A percentile compares a stretch with the other conserved stretches of the same genome.
Evolutionary conservation across 2,888 invertebrate genomes (phyloP).

Genomic region (Coremacera marginata): DNA sequence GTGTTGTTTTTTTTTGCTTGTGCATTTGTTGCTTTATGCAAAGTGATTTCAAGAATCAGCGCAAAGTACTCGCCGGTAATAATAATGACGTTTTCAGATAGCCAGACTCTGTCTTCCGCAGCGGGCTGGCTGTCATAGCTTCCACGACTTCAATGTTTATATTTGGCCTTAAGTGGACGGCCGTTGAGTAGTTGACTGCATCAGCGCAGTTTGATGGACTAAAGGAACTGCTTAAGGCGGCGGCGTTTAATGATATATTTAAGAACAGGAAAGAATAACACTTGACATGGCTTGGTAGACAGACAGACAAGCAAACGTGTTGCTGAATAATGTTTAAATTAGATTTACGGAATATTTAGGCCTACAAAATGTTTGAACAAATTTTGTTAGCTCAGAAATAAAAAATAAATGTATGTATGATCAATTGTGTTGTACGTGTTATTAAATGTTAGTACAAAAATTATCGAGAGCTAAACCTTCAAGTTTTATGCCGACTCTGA

Average conservation of each 20-base stretch:
- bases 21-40: slow-evolving; percentile 5
- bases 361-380: too few species aligned
- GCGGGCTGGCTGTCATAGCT: neutral
- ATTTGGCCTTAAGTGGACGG: slow-evolving; percentile 18
- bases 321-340: neutral
- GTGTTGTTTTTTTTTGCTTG: slow-evolving; percentile 10
- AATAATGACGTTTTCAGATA: slow-evolving; percentile 27
- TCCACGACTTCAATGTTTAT: neutral
- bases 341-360: too few species aligned
- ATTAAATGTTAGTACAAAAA: too few species aligned
- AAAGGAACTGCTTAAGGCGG: neutral
- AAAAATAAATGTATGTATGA: too few species aligned
- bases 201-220: neutral
- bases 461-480: too few species aligned
- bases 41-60: slow-evolving; percentile 36
- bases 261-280: slow-evolving; percentile 28
- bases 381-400: too few species aligned
- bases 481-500: too few species aligned
- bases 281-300: slow-evolving; percentile 1
- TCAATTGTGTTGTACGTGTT: too few species aligned
- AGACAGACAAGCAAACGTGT: neutral
- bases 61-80: slow-evolving; percentile 16
- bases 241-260: slow-evolving; percentile 22
- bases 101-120: neutral
- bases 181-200: neutral